Base-by-base conservation (phyloP, 2,888 invertebrate species). In the Ectemnius lituratus region DNA sequence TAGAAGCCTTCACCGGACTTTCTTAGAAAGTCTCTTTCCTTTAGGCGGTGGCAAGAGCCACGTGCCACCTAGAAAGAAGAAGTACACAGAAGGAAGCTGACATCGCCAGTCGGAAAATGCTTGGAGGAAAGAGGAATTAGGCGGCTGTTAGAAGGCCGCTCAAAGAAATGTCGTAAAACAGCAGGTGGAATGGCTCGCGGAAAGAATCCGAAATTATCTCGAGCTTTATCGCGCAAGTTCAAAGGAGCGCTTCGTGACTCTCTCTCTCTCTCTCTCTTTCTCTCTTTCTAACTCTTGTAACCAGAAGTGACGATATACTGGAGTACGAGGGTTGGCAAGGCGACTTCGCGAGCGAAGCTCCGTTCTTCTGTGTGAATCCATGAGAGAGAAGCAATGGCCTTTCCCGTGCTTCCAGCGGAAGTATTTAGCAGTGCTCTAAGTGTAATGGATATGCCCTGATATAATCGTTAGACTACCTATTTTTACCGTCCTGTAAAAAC, bases 91-190 rank as follows among this genome's bases (percentile, higher is more conserved):
- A 14, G 52, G 14, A 52, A 52, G 52, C 52, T 14, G 14, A 37
- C 37, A 8, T 16, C 52, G 52, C 52, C 16, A 4, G 14, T 52
- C 13, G 52, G 45, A 60, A 47, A 69, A 74, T 59, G 70, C 58
- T 62, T 37, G 69, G 61, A 68, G 78, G 77, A 65, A 78, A 8
- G 78, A 79, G 74, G 78, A 79, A 82, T 82, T 82, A 81, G 82
- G 60, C 69, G 71, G 13, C 70, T 58, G 75, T 79, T 81, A 78
- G 73, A 65, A 72, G 67, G 68, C 62, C 69, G 72, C 70, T 70
- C 77, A 72, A 63, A 68, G 70, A 73, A 82, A 78, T 70, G 62
- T 76, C 78, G 82, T 79, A 76, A 76, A 81, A 67, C 69, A 78
- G 67, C 64, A 52, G 62, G 52, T 2, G 56, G 67, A 67, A 66